A percentile compares a stretch with the other conserved stretches of the same genome.
Evolutionary conservation across 2,888 invertebrate species (phyloP).

Genomic region (Rhamnusium bicolor): DNA sequence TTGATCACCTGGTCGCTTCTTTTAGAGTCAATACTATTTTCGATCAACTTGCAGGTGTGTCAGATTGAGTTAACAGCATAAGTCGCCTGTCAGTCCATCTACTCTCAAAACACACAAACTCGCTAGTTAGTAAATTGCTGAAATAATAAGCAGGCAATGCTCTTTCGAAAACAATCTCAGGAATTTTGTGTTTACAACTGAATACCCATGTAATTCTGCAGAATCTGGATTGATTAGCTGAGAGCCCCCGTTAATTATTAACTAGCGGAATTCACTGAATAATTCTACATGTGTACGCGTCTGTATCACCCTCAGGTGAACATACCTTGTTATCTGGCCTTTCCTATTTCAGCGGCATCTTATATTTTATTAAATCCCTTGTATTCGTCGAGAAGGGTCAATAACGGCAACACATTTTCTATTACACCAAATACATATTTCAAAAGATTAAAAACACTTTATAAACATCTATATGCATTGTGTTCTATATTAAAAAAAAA

Average conservation of each 20-base stretch:
- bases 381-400: background rate
- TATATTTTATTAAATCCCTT: constrained; percentile 31
- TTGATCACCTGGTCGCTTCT: background rate
- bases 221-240: constrained; percentile 31
- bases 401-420: background rate
- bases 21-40: background rate
- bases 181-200: constrained; percentile 38
- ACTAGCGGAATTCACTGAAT: constrained; percentile 31
- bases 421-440: background rate
- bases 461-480: too few species aligned
- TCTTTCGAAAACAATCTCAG: constrained; percentile 42
- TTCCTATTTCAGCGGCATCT: constrained; percentile 24
- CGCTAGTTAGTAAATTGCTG: constrained; percentile 35
- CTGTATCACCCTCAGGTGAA: constrained; percentile 33
- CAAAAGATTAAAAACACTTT: too few species aligned
- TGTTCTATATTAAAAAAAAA: too few species aligned
- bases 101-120: background rate
- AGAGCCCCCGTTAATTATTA: constrained; percentile 25
- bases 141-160: constrained; percentile 35
- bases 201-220: constrained; percentile 40
- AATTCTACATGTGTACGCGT: constrained; percentile 28
- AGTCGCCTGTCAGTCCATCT: background rate
- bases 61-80: background rate
- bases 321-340: constrained; percentile 30
- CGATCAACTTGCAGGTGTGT: background rate